These are phyloP conservation scores for Troides helena DNA, from an alignment of 2,888 invertebrate genomes.

Conservation along the genomic window DNA sequence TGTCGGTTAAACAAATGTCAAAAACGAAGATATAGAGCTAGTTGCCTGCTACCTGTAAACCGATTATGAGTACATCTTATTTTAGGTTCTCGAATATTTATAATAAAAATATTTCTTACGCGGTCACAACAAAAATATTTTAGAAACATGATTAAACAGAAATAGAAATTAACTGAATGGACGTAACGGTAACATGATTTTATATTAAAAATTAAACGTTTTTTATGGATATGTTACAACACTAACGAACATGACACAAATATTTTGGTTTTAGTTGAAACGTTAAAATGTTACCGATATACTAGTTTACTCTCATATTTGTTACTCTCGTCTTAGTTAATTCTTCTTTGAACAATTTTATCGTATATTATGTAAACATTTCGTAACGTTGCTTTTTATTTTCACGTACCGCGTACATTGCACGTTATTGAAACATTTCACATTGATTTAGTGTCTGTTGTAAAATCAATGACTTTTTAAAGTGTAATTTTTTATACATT, in stretches of 20 bases:
- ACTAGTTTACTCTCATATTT: not conserved
- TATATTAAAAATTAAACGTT: not conserved
- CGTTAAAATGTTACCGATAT: constrained; percentile 7
- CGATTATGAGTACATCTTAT: not conserved
- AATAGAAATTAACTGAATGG: not conserved
- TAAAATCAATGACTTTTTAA: constrained; percentile 1
- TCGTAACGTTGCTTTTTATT: not conserved
- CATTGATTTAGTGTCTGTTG: not conserved
- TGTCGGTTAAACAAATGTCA: not conserved
- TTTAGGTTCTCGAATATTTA: not conserved
- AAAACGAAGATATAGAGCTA: not conserved
- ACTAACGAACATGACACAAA: constrained; percentile 14
- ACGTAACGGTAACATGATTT: not conserved
- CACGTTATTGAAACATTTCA: constrained; percentile 14
- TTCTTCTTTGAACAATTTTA: constrained; percentile 9
- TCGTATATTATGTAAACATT: not conserved
- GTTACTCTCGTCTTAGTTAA: not conserved
- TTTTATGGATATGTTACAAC: not conserved
- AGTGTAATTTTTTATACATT: not conserved
- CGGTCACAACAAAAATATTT: not conserved
- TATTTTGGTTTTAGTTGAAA: constrained; percentile 22
- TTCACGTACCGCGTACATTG: not conserved
- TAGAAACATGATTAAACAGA: not conserved
- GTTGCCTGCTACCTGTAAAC: not conserved
- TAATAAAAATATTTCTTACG: not conserved